Base-by-base conservation (phyloP, 2,888 invertebrate species). In the Cataglyphis rosenhaueri region DNA sequence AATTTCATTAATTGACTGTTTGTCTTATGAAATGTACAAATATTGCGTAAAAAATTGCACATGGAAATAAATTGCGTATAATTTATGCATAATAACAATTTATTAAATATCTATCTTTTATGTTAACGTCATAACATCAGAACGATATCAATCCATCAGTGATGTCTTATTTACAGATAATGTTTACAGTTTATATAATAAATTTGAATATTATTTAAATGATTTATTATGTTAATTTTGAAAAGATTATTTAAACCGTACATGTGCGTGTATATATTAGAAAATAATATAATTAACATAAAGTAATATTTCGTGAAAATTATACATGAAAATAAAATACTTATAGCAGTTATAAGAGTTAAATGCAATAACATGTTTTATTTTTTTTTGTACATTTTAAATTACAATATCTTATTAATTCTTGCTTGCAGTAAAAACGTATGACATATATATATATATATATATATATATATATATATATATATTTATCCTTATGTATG, bases 401-500 rank as follows among this genome's bases (percentile, higher is more conserved):
- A 44, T 44, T 41, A 25, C 65, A 68, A 68, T 83, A 82, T 68
- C 70, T 75, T 21, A 18, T 18, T 73, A 65, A 59, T 57, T 32
- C 64, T 88, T 82, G 82, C 65, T 86, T 61, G 64, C 52, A 70
- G 21, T 32, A 52, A 65, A 71, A 73, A 73, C 44, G 48, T 61
- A 10, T 62, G 74, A 57, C 8, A 15, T 29, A n/a, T 5, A 48
- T 78, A 75, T 2, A 25, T 25, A 25, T 25, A 25, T 21, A 21
- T 21, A 21, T 21, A 21, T 21, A 21, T 21, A 21, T 21, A 21
- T 21, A 21, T 21, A 21, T 21, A 21, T 5, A 15, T 9, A 70
- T 52, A 52, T 52, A n/a, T 38, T 71, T n/a, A 66, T 75, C 57
- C 70, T 82, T 78, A 59, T 70, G 78, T n/a, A 64, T 38, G 57